Base-by-base conservation (phyloP, 2,797 vertebrate species). In the Rhodeus uyekii region DNA sequence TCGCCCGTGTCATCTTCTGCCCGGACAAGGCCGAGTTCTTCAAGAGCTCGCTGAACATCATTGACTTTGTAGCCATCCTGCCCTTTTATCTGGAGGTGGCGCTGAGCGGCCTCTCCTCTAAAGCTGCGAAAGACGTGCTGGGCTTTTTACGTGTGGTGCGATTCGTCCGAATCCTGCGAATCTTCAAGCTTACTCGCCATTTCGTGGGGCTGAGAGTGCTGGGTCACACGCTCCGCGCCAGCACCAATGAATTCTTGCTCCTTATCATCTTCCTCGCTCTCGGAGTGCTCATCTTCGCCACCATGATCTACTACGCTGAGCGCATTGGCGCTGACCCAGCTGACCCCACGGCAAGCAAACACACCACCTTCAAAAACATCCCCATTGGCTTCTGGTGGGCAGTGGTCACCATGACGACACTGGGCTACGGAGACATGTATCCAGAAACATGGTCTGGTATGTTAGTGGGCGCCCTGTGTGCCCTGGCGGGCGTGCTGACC, bases 321-420 rank as follows among this genome's bases (percentile, higher is more conserved):
- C 95, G 98, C 90, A 98, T 99, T 80, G 98, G 97, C 87, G 98
- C 98, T 8, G 96, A 96, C 91, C 97, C 97, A 55, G 94, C 94
- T 8, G 98, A 99, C 90, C 98, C 97, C 69, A 98, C 97, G 36
- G 97, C 95, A 87, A 97, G 96, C 3, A 88, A 93, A 85, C 97
- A 99, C 93, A 99, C 98, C 87, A 92, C 94, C 91, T 99, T 99
- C 94, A 99, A 99, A 95, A 99, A 99, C 91, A 99, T 99, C 94
- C 98, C 98, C 90, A 99, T 99, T 9, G 98, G 98, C 89, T 99
- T 99, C 93, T 99, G 98, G 98, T 99, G 98, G 98, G 98, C 98
- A 32, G 98, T 99, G 92, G 98, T 99, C 90, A 99, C 98, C 92
- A 99, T 99, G 98, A 99, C 98, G 50, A 99, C 98, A 0, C 94